phyloP scores from a whole-genome alignment of 2,888 invertebrate species.

The Caenorhabditis sp. region DNA sequence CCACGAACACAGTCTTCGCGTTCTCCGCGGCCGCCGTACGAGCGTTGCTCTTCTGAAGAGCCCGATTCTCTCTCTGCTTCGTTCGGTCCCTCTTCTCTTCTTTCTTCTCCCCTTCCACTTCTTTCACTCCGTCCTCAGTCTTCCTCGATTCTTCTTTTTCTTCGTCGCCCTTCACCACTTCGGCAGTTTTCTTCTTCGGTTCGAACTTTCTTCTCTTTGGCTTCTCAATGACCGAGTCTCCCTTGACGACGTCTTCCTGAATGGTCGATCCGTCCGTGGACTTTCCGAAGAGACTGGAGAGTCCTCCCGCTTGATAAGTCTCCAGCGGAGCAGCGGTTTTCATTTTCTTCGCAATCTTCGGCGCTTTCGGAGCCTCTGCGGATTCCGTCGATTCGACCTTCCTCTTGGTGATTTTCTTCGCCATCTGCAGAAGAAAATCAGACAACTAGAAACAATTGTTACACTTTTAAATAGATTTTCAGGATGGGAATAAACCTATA shows the following conservation, averaged over 20 bases:
- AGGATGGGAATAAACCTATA: conserved; percentile 1
- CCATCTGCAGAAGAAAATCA: conserved; percentile 15
- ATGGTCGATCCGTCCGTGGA: conserved; percentile 17
- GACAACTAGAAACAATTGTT: background rate
- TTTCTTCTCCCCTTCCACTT: conserved; percentile 2
- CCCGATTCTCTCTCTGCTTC: conserved; percentile 58
- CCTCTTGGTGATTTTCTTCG: conserved; percentile 38
- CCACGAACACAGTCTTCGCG: conserved; percentile 59
- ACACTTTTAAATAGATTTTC: background rate
- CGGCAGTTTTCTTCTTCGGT: conserved; percentile 13
- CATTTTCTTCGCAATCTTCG: conserved; percentile 14
- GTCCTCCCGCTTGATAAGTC: conserved; percentile 54
- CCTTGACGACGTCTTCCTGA: conserved; percentile 38
- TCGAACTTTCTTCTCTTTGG: conserved; percentile 46
- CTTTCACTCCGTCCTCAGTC: background rate
- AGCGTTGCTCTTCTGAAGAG: conserved; percentile 40
- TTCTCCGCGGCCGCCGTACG: conserved; percentile 48
- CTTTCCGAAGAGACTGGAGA: conserved; percentile 59
- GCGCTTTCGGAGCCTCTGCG: conserved; percentile 3
- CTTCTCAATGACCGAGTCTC: conserved; percentile 37
- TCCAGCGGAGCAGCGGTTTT: background rate
- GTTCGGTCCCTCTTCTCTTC: conserved; percentile 28
- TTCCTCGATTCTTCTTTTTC: conserved; percentile 1
- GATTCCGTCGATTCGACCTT: conserved; percentile 10
- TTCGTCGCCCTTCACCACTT: background rate